Evolutionary conservation across 2,888 invertebrate genomes (phyloP).

Genomic region (Hydropsyche betteni): DNA sequence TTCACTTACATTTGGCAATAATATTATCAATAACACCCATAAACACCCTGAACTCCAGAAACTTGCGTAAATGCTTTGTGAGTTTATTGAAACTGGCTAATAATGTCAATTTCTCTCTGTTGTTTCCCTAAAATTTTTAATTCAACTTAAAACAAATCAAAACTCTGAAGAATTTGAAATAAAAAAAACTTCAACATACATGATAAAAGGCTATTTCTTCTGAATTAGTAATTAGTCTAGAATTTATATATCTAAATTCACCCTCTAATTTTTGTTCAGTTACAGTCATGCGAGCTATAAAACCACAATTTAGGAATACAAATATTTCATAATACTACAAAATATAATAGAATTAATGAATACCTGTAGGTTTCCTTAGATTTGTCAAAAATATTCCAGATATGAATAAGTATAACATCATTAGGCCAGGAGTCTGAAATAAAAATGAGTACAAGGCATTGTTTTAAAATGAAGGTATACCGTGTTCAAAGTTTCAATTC

Average conservation of each 20-base stretch:
- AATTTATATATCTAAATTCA: slow-evolving; percentile 96
- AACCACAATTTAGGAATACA: background rate
- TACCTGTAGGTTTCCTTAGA: slow-evolving; percentile 85
- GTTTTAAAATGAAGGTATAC: slow-evolving; percentile 7
- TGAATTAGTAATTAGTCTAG: slow-evolving; percentile 94
- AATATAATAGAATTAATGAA: background rate
- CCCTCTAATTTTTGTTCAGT: slow-evolving; percentile 98
- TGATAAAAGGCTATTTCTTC: slow-evolving; percentile 91
- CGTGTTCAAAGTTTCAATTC: background rate
- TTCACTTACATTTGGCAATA: slow-evolving; percentile 87
- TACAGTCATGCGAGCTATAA: slow-evolving; percentile 79
- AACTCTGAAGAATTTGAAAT: background rate
- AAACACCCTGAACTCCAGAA: slow-evolving; percentile 86
- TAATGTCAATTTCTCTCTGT: slow-evolving; percentile 87
- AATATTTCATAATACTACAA: background rate
- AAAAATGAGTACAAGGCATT: slow-evolving; percentile 39
- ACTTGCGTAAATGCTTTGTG: slow-evolving; percentile 83
- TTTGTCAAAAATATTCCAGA: slow-evolving; percentile 90
- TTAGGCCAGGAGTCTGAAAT: slow-evolving; percentile 84
- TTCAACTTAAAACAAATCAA: slow-evolving; percentile 26
- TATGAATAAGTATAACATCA: slow-evolving; percentile 87
- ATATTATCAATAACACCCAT: slow-evolving; percentile 98
- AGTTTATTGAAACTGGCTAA: slow-evolving; percentile 90
- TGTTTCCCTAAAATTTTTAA: slow-evolving; percentile 75
- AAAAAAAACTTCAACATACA: slow-evolving; percentile 59